Conservation (phyloP, 2,888 invertebrate genomes). For the Busseola fusca region DNA sequence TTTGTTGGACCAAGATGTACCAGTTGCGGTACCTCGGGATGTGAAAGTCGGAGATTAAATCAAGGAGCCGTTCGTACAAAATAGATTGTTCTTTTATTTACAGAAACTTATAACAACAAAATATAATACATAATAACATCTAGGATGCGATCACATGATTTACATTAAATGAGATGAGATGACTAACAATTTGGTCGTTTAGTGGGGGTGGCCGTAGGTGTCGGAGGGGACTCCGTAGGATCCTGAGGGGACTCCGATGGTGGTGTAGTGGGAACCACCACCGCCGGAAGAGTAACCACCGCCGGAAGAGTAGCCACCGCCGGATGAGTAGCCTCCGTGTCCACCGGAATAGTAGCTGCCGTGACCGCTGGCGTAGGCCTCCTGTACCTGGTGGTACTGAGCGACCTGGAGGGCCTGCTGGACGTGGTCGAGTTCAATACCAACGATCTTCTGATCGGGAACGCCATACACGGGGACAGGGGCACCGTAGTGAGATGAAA, state of each 20-base stretch:
- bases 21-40: conserved; percentile 41
- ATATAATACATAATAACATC: conserved; percentile 84
- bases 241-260: conserved; percentile 84
- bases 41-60: conserved; percentile 64
- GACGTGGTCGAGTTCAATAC: conserved; percentile 95
- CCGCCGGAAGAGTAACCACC: conserved; percentile 69
- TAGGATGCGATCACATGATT: conserved; percentile 86
- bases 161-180: conserved; percentile 83
- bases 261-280: conserved; percentile 69
- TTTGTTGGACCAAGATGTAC: conserved; percentile 56
- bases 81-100: conserved; percentile 85
- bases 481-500: conserved; percentile 91
- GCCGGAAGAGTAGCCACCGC: conserved; percentile 73
- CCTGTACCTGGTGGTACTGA: conserved; percentile 93
- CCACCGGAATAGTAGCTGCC: conserved; percentile 76
- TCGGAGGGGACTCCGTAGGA: conserved; percentile 86
- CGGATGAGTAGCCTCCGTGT: conserved; percentile 71
- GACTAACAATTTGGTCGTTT: conserved; percentile 79
- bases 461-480: conserved; percentile 92
- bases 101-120: conserved; percentile 86
- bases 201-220: conserved; percentile 85
- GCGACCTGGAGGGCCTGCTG: conserved; percentile 96
- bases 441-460: conserved; percentile 92
- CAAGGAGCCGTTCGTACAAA: conserved; percentile 68
- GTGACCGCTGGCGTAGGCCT: conserved; percentile 82